Percentiles rank a stretch among this genome's conserved stretches.
Evolutionary conservation across 2,888 invertebrate species (phyloP).

Genomic region (Campoplex capitator): DNA sequence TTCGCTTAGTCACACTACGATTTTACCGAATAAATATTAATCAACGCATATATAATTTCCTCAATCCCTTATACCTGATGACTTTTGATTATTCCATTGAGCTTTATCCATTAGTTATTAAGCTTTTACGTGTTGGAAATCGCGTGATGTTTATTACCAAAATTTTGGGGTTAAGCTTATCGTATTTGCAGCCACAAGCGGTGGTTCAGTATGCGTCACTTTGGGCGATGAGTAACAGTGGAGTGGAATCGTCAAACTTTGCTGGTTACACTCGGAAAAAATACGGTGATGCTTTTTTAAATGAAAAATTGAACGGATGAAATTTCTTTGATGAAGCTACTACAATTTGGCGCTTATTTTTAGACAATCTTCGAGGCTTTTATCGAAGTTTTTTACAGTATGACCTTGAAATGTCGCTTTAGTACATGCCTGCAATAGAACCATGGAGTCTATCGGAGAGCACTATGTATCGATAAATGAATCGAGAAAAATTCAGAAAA

Average conservation of each 20-base stretch:
- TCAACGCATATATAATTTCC: background rate
- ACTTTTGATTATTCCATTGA: background rate
- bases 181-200: background rate
- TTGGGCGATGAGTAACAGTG: background rate
- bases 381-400: background rate
- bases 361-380: background rate
- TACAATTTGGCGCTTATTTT: background rate
- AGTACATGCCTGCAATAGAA: background rate
- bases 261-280: background rate
- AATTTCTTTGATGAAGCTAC: background rate
- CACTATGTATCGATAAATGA: background rate
- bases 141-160: background rate
- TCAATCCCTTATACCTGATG: background rate
- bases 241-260: background rate
- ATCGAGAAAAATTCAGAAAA: background rate
- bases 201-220: background rate
- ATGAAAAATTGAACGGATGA: too few species aligned
- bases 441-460: background rate
- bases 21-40: background rate
- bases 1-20: slow-evolving; percentile 1
- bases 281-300: background rate
- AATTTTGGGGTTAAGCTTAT: slow-evolving; percentile 1
- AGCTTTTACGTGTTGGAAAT: background rate
- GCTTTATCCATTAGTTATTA: background rate
- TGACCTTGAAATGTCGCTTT: background rate